phyloP scores from a whole-genome alignment of 2,797 vertebrate genomes.

The Pogonophryne albipinna region DNA sequence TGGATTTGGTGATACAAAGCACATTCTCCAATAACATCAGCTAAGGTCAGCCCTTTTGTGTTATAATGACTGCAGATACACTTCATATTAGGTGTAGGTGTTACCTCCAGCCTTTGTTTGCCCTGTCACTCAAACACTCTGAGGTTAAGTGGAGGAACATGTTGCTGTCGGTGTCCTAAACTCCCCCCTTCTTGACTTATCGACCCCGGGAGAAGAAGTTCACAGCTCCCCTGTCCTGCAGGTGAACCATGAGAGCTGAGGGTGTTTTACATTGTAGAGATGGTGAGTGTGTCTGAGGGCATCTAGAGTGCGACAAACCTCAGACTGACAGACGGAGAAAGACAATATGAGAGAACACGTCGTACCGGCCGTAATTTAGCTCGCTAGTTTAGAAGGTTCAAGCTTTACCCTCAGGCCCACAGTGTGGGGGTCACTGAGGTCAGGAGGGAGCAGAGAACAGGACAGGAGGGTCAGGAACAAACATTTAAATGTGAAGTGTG shows the following conservation, averaged over 20 bases:
- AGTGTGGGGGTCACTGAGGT: conserved; percentile 34
- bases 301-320: conserved; percentile 61
- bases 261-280: conserved; percentile 47
- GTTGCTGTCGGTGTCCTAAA: conserved; percentile 42
- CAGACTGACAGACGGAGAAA: conserved; percentile 59
- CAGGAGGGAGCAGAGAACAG: conserved; percentile 24
- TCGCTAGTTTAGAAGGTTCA: conserved; percentile 62
- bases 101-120: conserved; percentile 62
- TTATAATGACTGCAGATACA: conserved; percentile 62
- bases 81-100: conserved; percentile 56
- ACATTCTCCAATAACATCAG: conserved; percentile 29
- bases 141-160: conserved; percentile 52
- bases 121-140: conserved; percentile 54
- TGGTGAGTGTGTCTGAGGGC: conserved; percentile 70
- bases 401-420: conserved; percentile 46
- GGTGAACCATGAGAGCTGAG: conserved; percentile 62
- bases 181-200: conserved; percentile 28
- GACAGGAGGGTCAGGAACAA: conserved; percentile 5
- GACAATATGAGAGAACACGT: conserved; percentile 52
- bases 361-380: conserved; percentile 37
- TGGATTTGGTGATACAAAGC: conserved; percentile 33
- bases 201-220: conserved; percentile 35
- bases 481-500: background rate
- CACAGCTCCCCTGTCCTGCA: conserved; percentile 55
- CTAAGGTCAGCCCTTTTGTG: conserved; percentile 41